Evolutionary conservation across 2,888 invertebrate genomes (phyloP).

Genomic region (Cheiracanthium punctorium): DNA sequence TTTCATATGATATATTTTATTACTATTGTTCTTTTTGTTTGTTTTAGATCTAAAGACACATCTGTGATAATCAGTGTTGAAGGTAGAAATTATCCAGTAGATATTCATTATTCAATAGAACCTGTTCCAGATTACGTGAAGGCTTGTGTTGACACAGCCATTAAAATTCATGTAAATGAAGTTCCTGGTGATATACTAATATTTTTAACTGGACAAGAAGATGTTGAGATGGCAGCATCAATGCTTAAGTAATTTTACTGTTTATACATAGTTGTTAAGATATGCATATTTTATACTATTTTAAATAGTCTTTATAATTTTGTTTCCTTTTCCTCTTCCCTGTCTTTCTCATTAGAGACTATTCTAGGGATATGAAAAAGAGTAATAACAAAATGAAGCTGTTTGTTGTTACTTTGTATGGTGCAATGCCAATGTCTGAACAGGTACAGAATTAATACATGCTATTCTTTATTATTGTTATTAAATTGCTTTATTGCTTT

Average conservation of each 20-base stretch:
- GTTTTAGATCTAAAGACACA: constrained; percentile 79
- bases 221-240: constrained; percentile 85
- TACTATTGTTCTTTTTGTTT: not conserved
- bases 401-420: constrained; percentile 91
- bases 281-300: not conserved
- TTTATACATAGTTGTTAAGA: no score
- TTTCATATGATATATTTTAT: no score
- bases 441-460: constrained; percentile 78
- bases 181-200: constrained; percentile 90
- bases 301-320: not conserved
- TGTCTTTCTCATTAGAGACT: constrained; percentile 61
- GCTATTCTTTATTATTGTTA: not conserved
- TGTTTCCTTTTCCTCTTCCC: not conserved
- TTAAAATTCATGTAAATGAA: constrained; percentile 87
- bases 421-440: constrained; percentile 88
- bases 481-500: no score
- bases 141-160: constrained; percentile 88
- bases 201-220: constrained; percentile 95
- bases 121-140: constrained; percentile 93
- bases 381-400: constrained; percentile 77
- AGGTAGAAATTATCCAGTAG: constrained; percentile 91
- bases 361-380: constrained; percentile 75
- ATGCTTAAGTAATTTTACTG: constrained; percentile 75
- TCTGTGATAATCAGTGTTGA: constrained; percentile 90
- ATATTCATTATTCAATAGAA: constrained; percentile 87